Conservation (phyloP, 2,888 invertebrate species). For the Drosophila monieri region DNA sequence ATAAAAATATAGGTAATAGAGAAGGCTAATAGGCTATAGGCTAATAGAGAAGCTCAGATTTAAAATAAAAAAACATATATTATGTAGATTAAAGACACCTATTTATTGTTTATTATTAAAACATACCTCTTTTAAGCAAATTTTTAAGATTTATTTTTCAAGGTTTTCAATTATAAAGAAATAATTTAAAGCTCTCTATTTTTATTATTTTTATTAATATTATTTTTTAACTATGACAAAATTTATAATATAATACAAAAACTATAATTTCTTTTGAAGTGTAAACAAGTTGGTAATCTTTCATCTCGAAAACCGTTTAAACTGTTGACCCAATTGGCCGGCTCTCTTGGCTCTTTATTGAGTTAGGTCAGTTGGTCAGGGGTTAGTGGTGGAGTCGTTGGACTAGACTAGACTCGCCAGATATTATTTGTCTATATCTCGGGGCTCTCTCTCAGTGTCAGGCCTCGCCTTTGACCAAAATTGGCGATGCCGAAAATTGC, state of each 20-base stretch:
- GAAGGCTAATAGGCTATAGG: no score
- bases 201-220: neutral
- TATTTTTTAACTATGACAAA: neutral
- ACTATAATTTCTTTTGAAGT: neutral
- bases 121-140: no score
- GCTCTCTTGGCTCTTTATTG: constrained; percentile 14
- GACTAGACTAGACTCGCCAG: constrained; percentile 2
- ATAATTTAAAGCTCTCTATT: neutral
- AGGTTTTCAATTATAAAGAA: neutral
- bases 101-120: neutral
- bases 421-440: neutral
- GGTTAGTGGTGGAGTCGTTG: neutral
- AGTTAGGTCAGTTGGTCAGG: constrained; percentile 39
- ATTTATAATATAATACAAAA: neutral
- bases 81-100: neutral
- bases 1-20: constrained; percentile 3
- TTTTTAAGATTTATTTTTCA: no score
- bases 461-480: constrained; percentile 39
- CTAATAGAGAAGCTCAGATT: neutral
- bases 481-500: constrained; percentile 22
- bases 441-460: constrained; percentile 20
- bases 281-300: constrained; percentile 16
- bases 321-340: constrained; percentile 30
- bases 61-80: neutral
- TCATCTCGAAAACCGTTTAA: constrained; percentile 9